Evolutionary conservation across 2,888 invertebrate genomes (phyloP).

Genomic region (Machimus atricapillus): DNA sequence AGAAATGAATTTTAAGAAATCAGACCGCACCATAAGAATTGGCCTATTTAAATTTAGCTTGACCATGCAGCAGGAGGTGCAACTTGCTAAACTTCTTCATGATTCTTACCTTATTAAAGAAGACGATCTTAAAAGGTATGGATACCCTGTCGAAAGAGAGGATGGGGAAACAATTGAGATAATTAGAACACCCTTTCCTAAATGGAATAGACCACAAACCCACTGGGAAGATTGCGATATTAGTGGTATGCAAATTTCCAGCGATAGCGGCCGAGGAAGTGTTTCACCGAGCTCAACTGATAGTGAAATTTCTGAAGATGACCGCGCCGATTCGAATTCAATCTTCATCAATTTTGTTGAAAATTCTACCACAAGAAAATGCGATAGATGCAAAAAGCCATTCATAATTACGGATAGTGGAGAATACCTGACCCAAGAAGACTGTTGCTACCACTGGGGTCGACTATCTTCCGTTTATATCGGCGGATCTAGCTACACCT

Average conservation of each 20-base stretch:
- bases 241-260: slow-evolving; percentile 53
- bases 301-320: slow-evolving; percentile 57
- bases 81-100: slow-evolving; percentile 68
- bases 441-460: slow-evolving; percentile 91
- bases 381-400: slow-evolving; percentile 75
- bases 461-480: slow-evolving; percentile 68
- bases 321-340: not conserved
- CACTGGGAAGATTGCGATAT: slow-evolving; percentile 46
- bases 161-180: slow-evolving; percentile 71
- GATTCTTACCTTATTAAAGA: slow-evolving; percentile 68
- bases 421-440: slow-evolving; percentile 74
- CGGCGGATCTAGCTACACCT: slow-evolving; percentile 49
- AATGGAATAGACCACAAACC: slow-evolving; percentile 52
- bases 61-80: slow-evolving; percentile 64
- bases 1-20: not conserved
- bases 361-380: slow-evolving; percentile 63
- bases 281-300: slow-evolving; percentile 61
- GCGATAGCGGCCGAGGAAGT: slow-evolving; percentile 65
- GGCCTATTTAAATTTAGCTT: slow-evolving; percentile 46
- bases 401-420: slow-evolving; percentile 77
- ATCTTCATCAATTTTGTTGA: slow-evolving; percentile 49
- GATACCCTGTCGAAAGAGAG: slow-evolving; percentile 75
- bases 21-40: not conserved
- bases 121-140: slow-evolving; percentile 70
- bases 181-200: slow-evolving; percentile 59